Evolutionary conservation across 1,140 invertebrate genomes (phyloP).

Genomic region (Protaetia brevitarsis): DNA sequence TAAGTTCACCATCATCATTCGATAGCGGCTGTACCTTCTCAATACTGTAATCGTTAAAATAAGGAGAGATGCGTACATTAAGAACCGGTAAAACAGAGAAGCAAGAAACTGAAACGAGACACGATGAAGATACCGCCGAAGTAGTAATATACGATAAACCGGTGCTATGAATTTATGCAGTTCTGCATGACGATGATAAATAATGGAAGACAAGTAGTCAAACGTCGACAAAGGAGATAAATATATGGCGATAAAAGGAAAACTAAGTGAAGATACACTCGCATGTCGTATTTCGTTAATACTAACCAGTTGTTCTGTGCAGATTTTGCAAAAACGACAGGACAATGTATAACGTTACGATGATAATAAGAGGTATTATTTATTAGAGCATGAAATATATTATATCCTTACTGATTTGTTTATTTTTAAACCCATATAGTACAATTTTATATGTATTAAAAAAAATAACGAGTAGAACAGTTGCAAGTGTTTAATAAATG

Average conservation of each 20-base stretch:
- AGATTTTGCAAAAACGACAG: background rate
- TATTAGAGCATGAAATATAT: too few species aligned
- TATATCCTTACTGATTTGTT: too few species aligned
- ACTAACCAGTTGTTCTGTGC: background rate
- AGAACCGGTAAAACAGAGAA: constrained; percentile 1
- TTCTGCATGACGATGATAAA: background rate
- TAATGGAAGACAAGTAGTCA: background rate
- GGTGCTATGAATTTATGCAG: constrained; percentile 7
- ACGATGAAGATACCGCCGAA: background rate
- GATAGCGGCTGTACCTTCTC: background rate
- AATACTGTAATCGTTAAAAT: background rate
- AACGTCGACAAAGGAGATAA: background rate
- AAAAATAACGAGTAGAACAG: too few species aligned
- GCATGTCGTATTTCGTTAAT: background rate
- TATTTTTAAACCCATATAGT: too few species aligned
- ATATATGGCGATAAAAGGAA: background rate
- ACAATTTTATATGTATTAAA: too few species aligned
- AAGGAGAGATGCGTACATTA: background rate
- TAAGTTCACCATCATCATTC: background rate
- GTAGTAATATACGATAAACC: background rate
- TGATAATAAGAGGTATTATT: too few species aligned
- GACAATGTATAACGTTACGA: too few species aligned
- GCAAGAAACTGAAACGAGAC: background rate
- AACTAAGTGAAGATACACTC: too few species aligned
- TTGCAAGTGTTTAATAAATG: too few species aligned